phyloP scores from a whole-genome alignment of 1,140 invertebrate genomes.

The Lucilia cuprina region DNA sequence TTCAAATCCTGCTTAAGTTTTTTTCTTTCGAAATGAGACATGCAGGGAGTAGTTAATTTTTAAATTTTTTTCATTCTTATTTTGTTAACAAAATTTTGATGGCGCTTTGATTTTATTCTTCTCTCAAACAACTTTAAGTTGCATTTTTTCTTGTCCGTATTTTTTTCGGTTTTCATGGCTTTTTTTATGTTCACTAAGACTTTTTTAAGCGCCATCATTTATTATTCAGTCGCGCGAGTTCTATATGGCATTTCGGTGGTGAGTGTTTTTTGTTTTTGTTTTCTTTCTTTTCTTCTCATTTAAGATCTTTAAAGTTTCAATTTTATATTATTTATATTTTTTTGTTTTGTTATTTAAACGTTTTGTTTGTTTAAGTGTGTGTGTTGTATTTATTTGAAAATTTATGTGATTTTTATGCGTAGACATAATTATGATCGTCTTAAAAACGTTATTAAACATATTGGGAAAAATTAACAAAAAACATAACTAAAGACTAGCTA shows the following conservation, averaged over 20 bases:
- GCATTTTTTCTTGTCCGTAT: not conserved
- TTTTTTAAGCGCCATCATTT: conserved; percentile 60
- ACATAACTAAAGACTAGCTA: not conserved
- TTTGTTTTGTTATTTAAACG: not conserved
- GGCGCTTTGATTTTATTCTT: conserved; percentile 32
- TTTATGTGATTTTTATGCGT: conserved; percentile 63
- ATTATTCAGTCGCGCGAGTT: conserved; percentile 45
- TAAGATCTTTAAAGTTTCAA: not conserved
- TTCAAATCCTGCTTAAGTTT: not conserved
- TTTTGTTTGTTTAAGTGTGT: not conserved
- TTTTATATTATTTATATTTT: not conserved
- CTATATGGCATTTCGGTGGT: not conserved
- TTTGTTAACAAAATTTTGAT: conserved; percentile 12
- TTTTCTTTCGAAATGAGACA: not conserved
- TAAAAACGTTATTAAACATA: conserved; percentile 35
- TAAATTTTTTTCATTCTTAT: not conserved
- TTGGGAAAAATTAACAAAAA: conserved; percentile 18
- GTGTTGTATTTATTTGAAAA: conserved; percentile 38
- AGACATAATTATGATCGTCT: conserved; percentile 60
- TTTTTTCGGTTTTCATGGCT: conserved; percentile 43
- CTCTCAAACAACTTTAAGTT: not conserved
- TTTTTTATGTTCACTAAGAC: conserved; percentile 33
- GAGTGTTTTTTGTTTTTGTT: not conserved
- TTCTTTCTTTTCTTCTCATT: not conserved
- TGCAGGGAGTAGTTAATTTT: conserved; percentile 9